phyloP scores from a whole-genome alignment of 2,797 vertebrate genomes.

The Austrolebias charrua region DNA sequence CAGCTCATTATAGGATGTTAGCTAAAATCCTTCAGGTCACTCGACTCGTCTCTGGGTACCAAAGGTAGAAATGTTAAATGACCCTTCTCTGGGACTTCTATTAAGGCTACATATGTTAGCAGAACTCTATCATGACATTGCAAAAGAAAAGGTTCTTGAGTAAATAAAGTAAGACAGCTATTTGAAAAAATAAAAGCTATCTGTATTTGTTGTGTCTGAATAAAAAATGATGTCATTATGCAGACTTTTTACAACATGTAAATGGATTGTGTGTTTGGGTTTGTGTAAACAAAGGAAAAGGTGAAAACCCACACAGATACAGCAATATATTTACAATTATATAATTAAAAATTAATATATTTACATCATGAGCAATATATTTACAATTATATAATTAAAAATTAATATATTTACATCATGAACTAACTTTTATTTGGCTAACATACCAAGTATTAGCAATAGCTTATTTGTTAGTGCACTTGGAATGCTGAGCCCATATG shows the following conservation, averaged over 20 bases:
- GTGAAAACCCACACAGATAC: conserved; percentile 5
- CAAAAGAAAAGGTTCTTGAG: conserved; percentile 7
- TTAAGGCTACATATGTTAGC: conserved; percentile 1
- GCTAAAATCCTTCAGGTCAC: too few species aligned
- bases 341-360: background rate
- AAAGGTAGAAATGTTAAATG: too few species aligned
- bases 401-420: conserved; percentile 33
- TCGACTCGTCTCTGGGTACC: too few species aligned
- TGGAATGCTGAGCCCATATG: conserved; percentile 46
- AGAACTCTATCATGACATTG: conserved; percentile 15
- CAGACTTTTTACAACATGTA: conserved; percentile 21
- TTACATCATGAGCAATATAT: conserved; percentile 26
- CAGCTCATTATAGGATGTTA: too few species aligned
- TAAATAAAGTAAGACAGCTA: too few species aligned
- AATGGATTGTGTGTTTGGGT: conserved; percentile 13
- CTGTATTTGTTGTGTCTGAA: too few species aligned
- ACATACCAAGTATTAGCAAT: conserved; percentile 49
- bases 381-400: too few species aligned
- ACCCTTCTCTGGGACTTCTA: too few species aligned
- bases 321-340: background rate
- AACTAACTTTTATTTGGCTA: conserved; percentile 48
- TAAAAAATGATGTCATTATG: background rate
- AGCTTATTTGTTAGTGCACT: conserved; percentile 47
- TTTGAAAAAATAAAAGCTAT: too few species aligned
- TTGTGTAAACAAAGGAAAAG: conserved; percentile 11